Evolutionary conservation across 2,797 vertebrate species (phyloP).

Genomic region (Garrulus glandarius): DNA sequence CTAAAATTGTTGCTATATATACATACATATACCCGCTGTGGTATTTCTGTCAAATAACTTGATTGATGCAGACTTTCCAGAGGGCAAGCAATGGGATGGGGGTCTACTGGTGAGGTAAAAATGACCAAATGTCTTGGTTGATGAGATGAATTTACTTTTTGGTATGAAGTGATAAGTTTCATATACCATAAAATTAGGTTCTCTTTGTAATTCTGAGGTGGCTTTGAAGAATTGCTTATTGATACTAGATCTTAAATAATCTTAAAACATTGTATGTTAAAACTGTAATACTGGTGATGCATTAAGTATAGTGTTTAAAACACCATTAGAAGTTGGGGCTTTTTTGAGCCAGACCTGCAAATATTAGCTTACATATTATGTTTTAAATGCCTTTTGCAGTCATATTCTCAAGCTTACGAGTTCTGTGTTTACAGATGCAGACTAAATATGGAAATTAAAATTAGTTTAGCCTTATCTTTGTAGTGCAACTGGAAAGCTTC

Average conservation of each 20-base stretch:
- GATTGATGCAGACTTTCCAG: no score
- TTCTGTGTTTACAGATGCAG: not conserved
- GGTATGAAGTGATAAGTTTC: not conserved
- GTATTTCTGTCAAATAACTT: accelerated
- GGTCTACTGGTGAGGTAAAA: not conserved
- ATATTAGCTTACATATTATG: accelerated
- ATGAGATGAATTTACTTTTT: not conserved
- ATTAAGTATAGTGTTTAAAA: not conserved
- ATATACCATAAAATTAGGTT: not conserved
- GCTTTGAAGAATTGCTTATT: not conserved
- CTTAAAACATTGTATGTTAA: not conserved
- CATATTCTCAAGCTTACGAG: accelerated
- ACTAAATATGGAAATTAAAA: not conserved
- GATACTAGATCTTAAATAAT: not conserved
- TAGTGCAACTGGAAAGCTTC: not conserved
- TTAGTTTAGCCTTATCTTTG: not conserved
- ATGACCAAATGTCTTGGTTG: not conserved
- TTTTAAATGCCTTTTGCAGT: not conserved
- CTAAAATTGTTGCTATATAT: not conserved
- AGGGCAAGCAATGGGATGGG: accelerated
- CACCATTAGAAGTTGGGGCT: accelerated
- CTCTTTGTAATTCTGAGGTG: not conserved
- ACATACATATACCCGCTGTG: accelerated
- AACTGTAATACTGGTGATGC: not conserved
- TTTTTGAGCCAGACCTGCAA: not conserved